phyloP scores from a whole-genome alignment of 2,797 vertebrate genomes.

The Chelonia mydas region DNA sequence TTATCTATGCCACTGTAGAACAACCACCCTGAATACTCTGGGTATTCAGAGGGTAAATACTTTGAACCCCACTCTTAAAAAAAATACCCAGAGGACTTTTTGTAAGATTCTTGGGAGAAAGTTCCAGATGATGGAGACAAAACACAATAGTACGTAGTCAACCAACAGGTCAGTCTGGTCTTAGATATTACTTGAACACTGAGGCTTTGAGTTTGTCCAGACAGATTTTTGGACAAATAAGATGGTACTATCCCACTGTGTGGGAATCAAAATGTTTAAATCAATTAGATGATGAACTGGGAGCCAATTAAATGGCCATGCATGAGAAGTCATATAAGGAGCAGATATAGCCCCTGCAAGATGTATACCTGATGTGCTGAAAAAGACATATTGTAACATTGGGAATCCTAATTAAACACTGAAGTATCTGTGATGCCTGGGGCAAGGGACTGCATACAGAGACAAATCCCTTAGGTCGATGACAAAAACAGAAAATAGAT shows the following conservation, averaged over 20 bases:
- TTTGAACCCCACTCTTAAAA: background rate
- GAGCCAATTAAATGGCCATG: conserved; percentile 59
- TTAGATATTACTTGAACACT: conserved; percentile 5
- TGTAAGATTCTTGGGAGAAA: background rate
- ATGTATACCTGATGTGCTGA: conserved; percentile 48
- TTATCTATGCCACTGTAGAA: background rate
- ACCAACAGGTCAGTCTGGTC: background rate
- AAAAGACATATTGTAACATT: conserved; percentile 4
- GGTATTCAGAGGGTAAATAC: background rate
- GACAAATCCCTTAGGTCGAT: background rate
- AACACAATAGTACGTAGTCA: background rate
- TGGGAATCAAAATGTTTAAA: conserved; percentile 22
- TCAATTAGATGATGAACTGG: conserved; percentile 35
- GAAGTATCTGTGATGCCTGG: conserved; percentile 34
- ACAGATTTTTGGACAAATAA: background rate
- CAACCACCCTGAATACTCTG: background rate
- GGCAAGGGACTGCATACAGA: background rate
- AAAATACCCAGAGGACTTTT: background rate
- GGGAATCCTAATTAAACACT: conserved; percentile 64
- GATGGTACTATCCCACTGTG: background rate
- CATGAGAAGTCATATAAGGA: conserved; percentile 36
- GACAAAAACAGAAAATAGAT: conserved; percentile 57
- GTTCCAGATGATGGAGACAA: background rate
- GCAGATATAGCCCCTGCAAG: conserved; percentile 39
- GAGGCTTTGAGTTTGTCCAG: background rate